Evolutionary conservation across 2,797 vertebrate species (phyloP), one percentile per base, ranked within the genome.

Genomic region (Gymnoscopelus microlampas): DNA sequence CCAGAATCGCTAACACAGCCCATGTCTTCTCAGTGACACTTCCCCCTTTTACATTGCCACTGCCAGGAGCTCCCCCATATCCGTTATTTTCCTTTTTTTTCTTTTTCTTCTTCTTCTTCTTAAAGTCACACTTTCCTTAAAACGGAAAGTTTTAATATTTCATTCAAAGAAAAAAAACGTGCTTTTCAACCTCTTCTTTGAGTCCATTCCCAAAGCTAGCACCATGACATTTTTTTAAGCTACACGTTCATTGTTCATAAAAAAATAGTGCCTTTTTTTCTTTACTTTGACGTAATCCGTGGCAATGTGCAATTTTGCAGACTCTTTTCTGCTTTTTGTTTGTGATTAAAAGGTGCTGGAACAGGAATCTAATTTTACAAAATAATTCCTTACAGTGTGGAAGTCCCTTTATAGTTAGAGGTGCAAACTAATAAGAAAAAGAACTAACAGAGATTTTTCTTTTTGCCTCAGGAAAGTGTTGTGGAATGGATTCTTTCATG

Each of bases 201-300:
- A 94, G 94, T 95, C 94, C 93, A 87, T 93, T 94, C 93, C 90
- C 94, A 95, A 95, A 93, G 90, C 91, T 97, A 97, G 96, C 96
- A 97, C 96, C 96, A 96, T 96, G 94, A 95, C 95, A 96, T 95
- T 95, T 94, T 94, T 94, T 95, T 95, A 93, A 95, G 94, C 95
- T 95, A 96, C 94, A 95, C 92, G 95, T 95, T 95, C 95, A 93
- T 94, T 95, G 95, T 96, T 95, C 95, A 94, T 95, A 95, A 95
- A 97, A 96, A 96, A 97, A 96, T 97, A 96, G 96, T 97, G 96
- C 96, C 95, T 90, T 96, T 95, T 94, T 95, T 94, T 95, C 93
- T 95, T 95, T 95, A 95, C 95, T 96, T 93, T 95, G 95, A 96
- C 94, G 95, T 96, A 96, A 96, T 96, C 95, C 94, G 94, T 96